These are phyloP conservation scores for Xylophagus ater DNA, from an alignment of 2,888 invertebrate genomes.

Conservation along the genomic window DNA sequence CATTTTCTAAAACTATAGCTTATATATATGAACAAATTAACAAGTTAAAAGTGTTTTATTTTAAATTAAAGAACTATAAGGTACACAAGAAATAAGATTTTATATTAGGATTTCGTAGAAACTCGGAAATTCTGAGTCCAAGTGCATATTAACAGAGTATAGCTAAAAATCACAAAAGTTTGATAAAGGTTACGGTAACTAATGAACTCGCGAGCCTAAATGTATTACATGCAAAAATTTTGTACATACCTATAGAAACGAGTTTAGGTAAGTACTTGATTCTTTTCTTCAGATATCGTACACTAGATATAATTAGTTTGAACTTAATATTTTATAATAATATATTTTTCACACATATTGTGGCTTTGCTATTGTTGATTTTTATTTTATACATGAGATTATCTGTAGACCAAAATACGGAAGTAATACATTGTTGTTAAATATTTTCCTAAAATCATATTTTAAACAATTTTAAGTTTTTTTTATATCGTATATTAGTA, in stretches of 20 bases:
- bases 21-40: too few species aligned
- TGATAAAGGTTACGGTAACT: slow-evolving; percentile 15
- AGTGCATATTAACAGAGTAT: slow-evolving; percentile 13
- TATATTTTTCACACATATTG: slow-evolving; percentile 5
- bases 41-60: too few species aligned
- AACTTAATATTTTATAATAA: slow-evolving; percentile 15
- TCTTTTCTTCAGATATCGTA: slow-evolving; percentile 6
- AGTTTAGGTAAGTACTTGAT: not conserved
- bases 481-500: too few species aligned
- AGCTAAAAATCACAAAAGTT: slow-evolving; percentile 18
- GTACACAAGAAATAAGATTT: too few species aligned
- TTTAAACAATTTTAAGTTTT: too few species aligned
- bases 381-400: too few species aligned
- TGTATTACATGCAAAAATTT: slow-evolving; percentile 2
- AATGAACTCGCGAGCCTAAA: slow-evolving; percentile 7
- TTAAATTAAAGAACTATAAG: too few species aligned
- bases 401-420: too few species aligned
- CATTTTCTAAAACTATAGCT: too few species aligned
- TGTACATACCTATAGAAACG: not conserved
- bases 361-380: too few species aligned
- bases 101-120: slow-evolving; percentile 10
- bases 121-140: slow-evolving; percentile 5
- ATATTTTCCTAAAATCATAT: too few species aligned
- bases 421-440: too few species aligned
- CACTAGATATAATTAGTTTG: slow-evolving; percentile 16